Conservation (phyloP, 2,113 vertebrate genomes). For the Dromaius novaehollandiae region DNA sequence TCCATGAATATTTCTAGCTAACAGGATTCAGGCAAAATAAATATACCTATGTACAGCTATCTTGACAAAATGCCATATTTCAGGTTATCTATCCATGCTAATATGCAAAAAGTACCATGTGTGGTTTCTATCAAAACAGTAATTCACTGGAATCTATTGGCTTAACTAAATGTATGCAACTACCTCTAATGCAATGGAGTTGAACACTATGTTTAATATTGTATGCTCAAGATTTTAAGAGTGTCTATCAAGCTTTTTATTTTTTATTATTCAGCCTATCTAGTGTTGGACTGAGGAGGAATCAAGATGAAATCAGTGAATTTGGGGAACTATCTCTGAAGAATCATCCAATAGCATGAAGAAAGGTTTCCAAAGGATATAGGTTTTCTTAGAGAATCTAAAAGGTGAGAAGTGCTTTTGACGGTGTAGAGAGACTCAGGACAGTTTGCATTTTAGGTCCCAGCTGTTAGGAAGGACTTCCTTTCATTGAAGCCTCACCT, state of each 20-base stretch:
- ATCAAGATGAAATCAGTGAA: background rate
- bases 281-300: background rate
- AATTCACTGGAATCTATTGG: background rate
- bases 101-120: background rate
- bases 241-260: background rate
- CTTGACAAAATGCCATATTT: background rate
- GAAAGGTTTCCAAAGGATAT: background rate
- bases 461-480: background rate
- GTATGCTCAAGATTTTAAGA: background rate
- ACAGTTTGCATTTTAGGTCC: background rate
- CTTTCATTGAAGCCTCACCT: background rate
- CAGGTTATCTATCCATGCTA: background rate
- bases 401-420: background rate
- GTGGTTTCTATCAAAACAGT: background rate
- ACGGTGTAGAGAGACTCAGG: background rate
- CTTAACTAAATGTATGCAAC: background rate
- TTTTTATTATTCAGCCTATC: background rate
- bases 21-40: background rate
- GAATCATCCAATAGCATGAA: background rate
- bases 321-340: background rate
- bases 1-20: background rate
- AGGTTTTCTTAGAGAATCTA: background rate
- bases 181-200: background rate
- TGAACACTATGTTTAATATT: background rate
- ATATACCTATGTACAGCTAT: background rate